Percentiles rank a stretch among this genome's conserved stretches.
Evolutionary conservation across 1,140 invertebrate genomes (phyloP).

Genomic region (Heterodera schachtii): DNA sequence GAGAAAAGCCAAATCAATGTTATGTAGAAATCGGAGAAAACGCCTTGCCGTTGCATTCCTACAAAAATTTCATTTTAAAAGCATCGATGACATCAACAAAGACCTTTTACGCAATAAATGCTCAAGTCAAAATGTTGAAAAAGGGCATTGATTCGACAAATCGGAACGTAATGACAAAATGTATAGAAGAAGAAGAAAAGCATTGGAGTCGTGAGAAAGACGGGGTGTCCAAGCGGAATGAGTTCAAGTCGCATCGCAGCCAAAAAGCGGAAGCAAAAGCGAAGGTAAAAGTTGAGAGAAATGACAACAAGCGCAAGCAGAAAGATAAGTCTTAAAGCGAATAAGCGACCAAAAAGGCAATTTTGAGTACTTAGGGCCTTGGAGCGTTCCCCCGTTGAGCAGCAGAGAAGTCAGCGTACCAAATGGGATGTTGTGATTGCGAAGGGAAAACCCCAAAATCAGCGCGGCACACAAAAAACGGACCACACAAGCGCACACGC

Average conservation of each 20-base stretch:
- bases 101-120: conserved; percentile 40
- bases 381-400: conserved; percentile 27
- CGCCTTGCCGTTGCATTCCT: conserved; percentile 19
- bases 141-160: conserved; percentile 46
- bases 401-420: conserved; percentile 36
- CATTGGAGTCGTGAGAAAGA: conserved; percentile 45
- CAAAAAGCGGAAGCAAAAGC: conserved; percentile 50
- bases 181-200: conserved; percentile 39
- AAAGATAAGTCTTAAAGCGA: conserved; percentile 41
- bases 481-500: conserved; percentile 36
- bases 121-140: conserved; percentile 40
- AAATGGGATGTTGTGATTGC: conserved; percentile 36
- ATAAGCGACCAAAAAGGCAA: conserved; percentile 21
- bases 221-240: conserved; percentile 47
- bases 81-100: not conserved
- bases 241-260: conserved; percentile 52
- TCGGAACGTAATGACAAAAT: conserved; percentile 38
- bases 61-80: conserved; percentile 9
- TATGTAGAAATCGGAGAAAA: conserved; percentile 42
- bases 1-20: conserved; percentile 44
- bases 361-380: conserved; percentile 25
- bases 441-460: conserved; percentile 33
- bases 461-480: conserved; percentile 38
- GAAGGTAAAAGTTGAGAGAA: conserved; percentile 40
- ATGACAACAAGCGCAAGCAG: conserved; percentile 41